These are phyloP conservation scores for Eristalis pertinax DNA, from an alignment of 2,888 invertebrate genomes.

Conservation along the genomic window DNA sequence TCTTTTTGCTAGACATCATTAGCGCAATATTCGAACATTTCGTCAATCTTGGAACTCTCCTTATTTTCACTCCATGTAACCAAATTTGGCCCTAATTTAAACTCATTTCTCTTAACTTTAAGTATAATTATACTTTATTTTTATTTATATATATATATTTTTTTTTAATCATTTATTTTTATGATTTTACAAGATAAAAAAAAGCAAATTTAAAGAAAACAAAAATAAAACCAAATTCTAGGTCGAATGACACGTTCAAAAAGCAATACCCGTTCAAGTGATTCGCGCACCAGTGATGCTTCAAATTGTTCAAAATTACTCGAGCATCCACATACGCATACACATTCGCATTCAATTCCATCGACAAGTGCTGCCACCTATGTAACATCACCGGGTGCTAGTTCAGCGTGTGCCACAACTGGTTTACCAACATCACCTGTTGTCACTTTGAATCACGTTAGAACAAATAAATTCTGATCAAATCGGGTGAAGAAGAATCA, in stretches of 20 bases:
- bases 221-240: constrained; percentile 65
- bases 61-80: neutral
- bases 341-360: constrained; percentile 74
- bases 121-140: neutral
- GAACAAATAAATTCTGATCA: constrained; percentile 78
- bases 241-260: constrained; percentile 81
- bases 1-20: no score
- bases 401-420: constrained; percentile 75
- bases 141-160: neutral
- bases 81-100: neutral
- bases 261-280: constrained; percentile 81
- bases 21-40: no score
- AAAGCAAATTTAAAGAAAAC: neutral
- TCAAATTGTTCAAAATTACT: constrained; percentile 80
- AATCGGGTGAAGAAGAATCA: constrained; percentile 67
- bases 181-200: neutral
- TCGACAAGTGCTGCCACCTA: constrained; percentile 73
- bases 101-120: neutral
- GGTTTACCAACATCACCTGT: constrained; percentile 73
- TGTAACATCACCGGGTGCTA: constrained; percentile 75
- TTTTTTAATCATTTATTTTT: constrained; percentile 15
- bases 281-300: constrained; percentile 80
- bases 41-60: neutral
- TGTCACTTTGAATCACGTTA: constrained; percentile 71
- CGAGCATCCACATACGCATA: constrained; percentile 79